Evolutionary conservation across 2,113 vertebrate species (phyloP).

Genomic region (Corythaeola cristata): DNA sequence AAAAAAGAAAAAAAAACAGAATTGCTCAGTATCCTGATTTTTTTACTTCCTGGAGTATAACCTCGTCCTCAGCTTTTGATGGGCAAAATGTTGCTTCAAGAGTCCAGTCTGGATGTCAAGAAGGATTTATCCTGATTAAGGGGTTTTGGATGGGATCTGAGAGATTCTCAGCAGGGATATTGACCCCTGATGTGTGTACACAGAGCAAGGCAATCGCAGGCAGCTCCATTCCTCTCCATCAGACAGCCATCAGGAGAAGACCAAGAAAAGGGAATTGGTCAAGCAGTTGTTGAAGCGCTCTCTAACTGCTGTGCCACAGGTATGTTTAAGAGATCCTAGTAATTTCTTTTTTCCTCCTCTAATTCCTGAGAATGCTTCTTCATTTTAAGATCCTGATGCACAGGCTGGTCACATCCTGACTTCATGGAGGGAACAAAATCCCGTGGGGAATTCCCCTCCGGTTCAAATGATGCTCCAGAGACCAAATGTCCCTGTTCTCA

Average conservation of each 20-base stretch:
- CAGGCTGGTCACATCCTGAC: neutral
- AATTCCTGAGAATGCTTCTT: neutral
- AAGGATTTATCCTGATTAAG: neutral
- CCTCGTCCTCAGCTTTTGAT: neutral
- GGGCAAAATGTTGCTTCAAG: neutral
- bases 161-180: neutral
- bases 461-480: neutral
- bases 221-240: neutral
- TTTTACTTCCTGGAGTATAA: neutral
- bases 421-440: neutral
- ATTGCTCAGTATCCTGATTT: neutral
- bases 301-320: neutral
- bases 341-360: neutral
- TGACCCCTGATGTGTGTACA: neutral
- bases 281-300: neutral
- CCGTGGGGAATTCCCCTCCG: neutral
- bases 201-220: neutral
- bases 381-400: neutral
- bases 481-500: neutral
- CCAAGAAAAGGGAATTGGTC: neutral
- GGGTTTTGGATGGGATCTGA: neutral
- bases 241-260: neutral
- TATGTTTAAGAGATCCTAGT: neutral
- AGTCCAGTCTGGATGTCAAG: neutral
- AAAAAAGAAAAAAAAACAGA: neutral